Evolutionary conservation across 2,797 vertebrate species (phyloP).

Genomic region (Mormyrus proboscirostris): DNA sequence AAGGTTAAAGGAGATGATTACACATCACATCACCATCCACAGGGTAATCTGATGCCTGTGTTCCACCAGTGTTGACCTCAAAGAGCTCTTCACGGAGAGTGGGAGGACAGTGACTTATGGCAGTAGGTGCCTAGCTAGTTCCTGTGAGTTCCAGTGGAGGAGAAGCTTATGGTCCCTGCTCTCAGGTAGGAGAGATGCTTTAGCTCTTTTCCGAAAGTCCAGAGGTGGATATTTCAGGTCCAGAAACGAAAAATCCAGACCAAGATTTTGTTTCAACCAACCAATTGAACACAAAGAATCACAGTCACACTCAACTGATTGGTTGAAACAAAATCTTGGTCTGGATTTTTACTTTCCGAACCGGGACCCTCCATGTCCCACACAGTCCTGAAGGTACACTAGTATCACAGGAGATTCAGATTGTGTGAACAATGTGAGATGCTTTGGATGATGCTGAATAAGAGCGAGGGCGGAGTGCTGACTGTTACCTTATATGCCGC

Average conservation of each 20-base stretch:
- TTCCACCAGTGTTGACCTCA: conserved; percentile 65
- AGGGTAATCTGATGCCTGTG: conserved; percentile 63
- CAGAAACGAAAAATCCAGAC: neutral
- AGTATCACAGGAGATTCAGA: neutral
- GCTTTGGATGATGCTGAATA: neutral
- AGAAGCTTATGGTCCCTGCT: neutral
- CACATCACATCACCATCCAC: conserved; percentile 46
- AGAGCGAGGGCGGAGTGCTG: neutral
- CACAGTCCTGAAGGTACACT: neutral
- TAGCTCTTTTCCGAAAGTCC: neutral
- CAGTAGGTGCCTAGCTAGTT: conserved; percentile 23
- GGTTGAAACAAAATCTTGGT: neutral
- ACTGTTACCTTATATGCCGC: neutral
- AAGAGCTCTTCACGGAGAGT: conserved; percentile 44
- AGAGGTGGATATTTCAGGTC: neutral
- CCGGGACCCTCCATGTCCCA: neutral
- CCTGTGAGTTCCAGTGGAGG: neutral
- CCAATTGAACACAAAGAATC: neutral
- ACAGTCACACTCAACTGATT: neutral
- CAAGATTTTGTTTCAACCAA: neutral
- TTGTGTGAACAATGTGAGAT: neutral
- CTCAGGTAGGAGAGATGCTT: neutral
- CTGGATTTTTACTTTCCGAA: neutral
- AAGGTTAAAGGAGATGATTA: conserved; percentile 63
- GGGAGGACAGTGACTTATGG: conserved; percentile 28